Evolutionary conservation across 2,113 vertebrate genomes (phyloP), one percentile per base, ranked within the genome.

Genomic region (Bufo bufo): DNA sequence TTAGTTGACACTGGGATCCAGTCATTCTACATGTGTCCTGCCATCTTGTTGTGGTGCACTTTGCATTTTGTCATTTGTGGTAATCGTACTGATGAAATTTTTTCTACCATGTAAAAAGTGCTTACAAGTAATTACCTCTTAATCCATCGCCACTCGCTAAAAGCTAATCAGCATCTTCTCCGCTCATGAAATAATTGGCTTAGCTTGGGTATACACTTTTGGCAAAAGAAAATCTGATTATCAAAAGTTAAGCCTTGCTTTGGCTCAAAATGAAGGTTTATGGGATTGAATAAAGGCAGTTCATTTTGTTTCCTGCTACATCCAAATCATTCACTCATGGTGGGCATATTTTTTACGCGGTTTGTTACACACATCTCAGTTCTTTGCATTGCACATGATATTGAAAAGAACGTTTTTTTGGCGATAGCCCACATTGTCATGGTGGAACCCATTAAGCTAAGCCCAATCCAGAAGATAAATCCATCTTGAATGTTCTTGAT

Each of bases 171-270:
- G 80, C 59, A 66, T 82, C 45, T 23, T 50, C 58, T n/a, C 61
- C 23, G 61, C 59, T 82, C 11, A n/a, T 33, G 58, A 47, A 63
- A 63, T 82, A 47, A 47, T 82, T 82, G 80, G 80, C 80, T 82
- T 82, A 82, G 59, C n/a, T 82, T 82, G 80, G 80, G 43, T 47
- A 82, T 43, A 82, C n/a, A 65, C 50, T 82, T 82, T 82, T 82
- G 80, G 80, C 33, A 82, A 82, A 33, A 59, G 13, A 19, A 8
- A 80, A 61, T 63, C 61, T 65, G 80, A 82, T 82, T 82, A 63
- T 82, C 59, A 63, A 10, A 47, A 82, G 58, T 82, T 47, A 82
- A 82, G 79, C 58, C 59, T 45, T 14, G 33, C 17, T n/a, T 50
- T 82, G 80, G 80, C 80, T 13, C 45, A 14, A 14, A 65, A 50